phyloP scores from a whole-genome alignment of 2,888 invertebrate species.

The Rotaria magnacalcarata region DNA sequence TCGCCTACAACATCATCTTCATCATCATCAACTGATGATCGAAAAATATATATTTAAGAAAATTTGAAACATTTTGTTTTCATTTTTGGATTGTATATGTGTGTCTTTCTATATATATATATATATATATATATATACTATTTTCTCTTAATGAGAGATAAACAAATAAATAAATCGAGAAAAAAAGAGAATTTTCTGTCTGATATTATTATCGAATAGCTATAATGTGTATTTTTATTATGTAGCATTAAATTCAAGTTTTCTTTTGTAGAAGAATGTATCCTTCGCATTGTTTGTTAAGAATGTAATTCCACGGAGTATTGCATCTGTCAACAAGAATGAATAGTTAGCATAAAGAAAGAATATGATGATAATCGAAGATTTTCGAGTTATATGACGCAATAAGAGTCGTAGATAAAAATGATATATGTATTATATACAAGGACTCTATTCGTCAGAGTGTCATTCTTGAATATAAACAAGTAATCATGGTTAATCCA shows the following conservation, averaged over 20 bases:
- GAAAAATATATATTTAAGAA: neutral
- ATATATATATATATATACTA: neutral
- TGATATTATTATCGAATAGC: neutral
- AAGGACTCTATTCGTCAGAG: neutral
- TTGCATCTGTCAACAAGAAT: neutral
- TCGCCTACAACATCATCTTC: neutral
- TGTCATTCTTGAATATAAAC: neutral
- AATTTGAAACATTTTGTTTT: neutral
- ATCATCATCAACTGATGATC: neutral
- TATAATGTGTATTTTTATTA: no score
- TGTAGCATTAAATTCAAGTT: no score
- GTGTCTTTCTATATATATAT: neutral
- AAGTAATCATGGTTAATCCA: neutral
- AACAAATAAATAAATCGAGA: neutral
- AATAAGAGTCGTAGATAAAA: neutral
- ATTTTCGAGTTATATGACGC: neutral
- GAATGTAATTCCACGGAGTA: neutral
- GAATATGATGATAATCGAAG: neutral
- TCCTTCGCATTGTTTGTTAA: no score
- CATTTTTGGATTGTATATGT: neutral
- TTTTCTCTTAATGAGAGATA: neutral
- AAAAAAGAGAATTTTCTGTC: neutral
- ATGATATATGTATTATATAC: neutral
- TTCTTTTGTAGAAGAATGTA: no score
- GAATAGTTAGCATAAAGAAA: neutral